Percentiles rank a stretch among this genome's conserved stretches.
Conservation (phyloP, 2,797 vertebrate species). For the Gobio occitaniae region DNA sequence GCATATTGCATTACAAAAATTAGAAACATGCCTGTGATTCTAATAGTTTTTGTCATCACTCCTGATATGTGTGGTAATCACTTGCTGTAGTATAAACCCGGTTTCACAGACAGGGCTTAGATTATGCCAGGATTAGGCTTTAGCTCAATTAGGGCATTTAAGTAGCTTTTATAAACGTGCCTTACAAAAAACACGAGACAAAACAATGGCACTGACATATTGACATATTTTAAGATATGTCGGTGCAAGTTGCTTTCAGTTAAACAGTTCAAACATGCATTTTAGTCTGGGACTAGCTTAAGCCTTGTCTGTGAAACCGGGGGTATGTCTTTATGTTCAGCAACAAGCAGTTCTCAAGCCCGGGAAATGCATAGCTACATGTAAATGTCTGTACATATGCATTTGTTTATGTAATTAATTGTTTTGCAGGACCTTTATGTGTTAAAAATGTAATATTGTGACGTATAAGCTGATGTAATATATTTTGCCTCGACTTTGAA, state of each 20-base stretch:
- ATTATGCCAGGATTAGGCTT: too few species aligned
- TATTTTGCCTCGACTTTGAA: slow-evolving; percentile 51
- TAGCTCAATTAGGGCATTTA: too few species aligned
- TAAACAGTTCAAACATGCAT: too few species aligned
- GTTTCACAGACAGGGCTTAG: too few species aligned
- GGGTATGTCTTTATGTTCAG: slow-evolving; percentile 7
- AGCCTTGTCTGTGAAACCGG: too few species aligned
- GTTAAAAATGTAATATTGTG: slow-evolving; percentile 34
- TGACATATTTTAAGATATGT: too few species aligned
- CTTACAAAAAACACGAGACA: too few species aligned
- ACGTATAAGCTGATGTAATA: slow-evolving; percentile 57
- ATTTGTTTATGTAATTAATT: slow-evolving; percentile 34
- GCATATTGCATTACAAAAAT: slow-evolving; percentile 21
- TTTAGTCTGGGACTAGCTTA: too few species aligned
- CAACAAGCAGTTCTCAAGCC: slow-evolving; percentile 58
- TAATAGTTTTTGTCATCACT: slow-evolving; percentile 4
- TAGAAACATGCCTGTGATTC: slow-evolving; percentile 8
- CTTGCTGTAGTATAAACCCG: slow-evolving; percentile 43
- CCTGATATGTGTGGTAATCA: slow-evolving; percentile 7
- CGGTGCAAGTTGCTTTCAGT: too few species aligned
- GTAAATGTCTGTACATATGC: slow-evolving; percentile 60
- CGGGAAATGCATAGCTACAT: slow-evolving; percentile 71
- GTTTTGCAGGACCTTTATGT: slow-evolving; percentile 36
- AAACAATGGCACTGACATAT: too few species aligned
- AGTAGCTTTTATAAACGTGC: too few species aligned